A percentile compares a stretch with the other conserved stretches of the same genome.
Evolutionary conservation across 1,140 invertebrate genomes (phyloP).

Genomic region (Camponotus floridanus): DNA sequence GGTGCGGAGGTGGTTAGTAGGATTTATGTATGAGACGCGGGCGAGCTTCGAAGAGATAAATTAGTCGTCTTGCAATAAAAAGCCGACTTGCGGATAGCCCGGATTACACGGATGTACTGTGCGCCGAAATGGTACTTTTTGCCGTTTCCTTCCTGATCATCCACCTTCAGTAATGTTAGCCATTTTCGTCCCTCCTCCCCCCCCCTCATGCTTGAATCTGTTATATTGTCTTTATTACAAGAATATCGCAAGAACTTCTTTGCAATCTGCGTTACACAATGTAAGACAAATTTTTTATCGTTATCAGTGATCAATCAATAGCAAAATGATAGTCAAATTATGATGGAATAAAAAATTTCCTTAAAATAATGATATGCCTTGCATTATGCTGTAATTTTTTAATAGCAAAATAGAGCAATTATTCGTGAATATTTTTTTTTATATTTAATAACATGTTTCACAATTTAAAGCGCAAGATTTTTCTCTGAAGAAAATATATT

Average conservation of each 20-base stretch:
- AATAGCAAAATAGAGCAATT: not conserved
- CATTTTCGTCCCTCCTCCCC: constrained; percentile 57
- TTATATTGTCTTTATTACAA: not conserved
- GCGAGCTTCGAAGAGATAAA: constrained; percentile 79
- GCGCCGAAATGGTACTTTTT: constrained; percentile 74
- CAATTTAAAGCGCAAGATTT: not conserved
- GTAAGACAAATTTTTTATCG: not conserved
- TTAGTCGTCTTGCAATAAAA: constrained; percentile 77
- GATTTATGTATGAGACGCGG: constrained; percentile 79
- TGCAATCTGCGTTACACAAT: not conserved
- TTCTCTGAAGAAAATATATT: not conserved
- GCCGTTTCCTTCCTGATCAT: constrained; percentile 58
- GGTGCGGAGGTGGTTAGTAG: constrained; percentile 69
- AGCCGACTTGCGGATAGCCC: constrained; percentile 78
- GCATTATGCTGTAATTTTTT: not conserved
- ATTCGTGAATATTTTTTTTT: no score
- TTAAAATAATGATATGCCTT: not conserved
- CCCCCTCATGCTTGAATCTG: not conserved
- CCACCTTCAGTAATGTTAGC: constrained; percentile 58
- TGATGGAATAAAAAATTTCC: not conserved
- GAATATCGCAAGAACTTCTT: not conserved
- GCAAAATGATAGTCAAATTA: not conserved
- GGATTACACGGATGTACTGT: constrained; percentile 79
- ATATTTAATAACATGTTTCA: not conserved
- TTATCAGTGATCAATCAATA: not conserved